These are phyloP conservation scores for Bhutanitis thaidina DNA, from an alignment of 2,888 invertebrate species.

Conservation along the genomic window DNA sequence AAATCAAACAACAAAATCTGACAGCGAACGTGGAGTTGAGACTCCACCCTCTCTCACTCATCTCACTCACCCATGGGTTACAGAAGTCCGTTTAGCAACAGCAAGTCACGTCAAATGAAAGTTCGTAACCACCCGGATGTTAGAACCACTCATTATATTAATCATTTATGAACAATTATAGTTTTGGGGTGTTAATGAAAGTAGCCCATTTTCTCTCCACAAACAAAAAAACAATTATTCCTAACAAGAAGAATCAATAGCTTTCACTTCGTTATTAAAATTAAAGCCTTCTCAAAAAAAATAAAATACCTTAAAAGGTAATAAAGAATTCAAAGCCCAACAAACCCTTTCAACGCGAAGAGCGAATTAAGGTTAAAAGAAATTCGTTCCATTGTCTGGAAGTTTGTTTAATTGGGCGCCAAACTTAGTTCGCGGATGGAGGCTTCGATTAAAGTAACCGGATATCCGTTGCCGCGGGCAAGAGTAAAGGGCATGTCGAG, in stretches of 20 bases:
- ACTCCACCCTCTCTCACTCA: no score
- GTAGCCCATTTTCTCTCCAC: no score
- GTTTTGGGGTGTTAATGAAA: no score
- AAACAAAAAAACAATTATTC: slow-evolving; percentile 4
- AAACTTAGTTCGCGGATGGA: slow-evolving; percentile 34
- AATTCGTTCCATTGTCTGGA: slow-evolving; percentile 30
- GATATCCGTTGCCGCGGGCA: slow-evolving; percentile 38
- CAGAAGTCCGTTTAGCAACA: no score
- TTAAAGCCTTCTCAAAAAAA: slow-evolving; percentile 11
- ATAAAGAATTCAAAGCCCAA: slow-evolving; percentile 17
- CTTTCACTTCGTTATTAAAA: slow-evolving; percentile 26
- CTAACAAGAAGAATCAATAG: slow-evolving; percentile 17
- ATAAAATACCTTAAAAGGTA: slow-evolving; percentile 6
- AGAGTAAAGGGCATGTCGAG: not conserved
- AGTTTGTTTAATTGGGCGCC: slow-evolving; percentile 52
- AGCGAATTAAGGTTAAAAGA: slow-evolving; percentile 34
- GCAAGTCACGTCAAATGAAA: no score
- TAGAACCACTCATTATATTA: no score
- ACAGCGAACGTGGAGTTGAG: no score
- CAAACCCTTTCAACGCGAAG: slow-evolving; percentile 28
- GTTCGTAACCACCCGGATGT: no score
- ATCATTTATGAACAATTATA: no score
- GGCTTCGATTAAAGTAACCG: slow-evolving; percentile 46
- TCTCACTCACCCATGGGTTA: no score
- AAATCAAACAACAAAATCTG: no score